A percentile compares a stretch with the other conserved stretches of the same genome.
Conservation (phyloP, 1,140 invertebrate species). For the Amyelois transitella region DNA sequence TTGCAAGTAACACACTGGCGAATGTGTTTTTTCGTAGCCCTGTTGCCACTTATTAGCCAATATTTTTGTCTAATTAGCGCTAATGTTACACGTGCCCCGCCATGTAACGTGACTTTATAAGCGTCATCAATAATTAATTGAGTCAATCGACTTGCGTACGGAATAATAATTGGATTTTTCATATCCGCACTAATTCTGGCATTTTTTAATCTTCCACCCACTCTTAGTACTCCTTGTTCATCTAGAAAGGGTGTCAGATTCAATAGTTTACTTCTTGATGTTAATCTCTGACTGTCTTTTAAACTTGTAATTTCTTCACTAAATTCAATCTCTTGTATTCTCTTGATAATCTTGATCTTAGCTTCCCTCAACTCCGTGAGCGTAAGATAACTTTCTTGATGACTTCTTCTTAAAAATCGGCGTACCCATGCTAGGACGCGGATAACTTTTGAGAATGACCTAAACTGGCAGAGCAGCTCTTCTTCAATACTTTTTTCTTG, state of each 20-base stretch:
- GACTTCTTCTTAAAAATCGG: not conserved
- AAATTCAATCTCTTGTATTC: slow-evolving; percentile 18
- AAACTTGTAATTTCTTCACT: slow-evolving; percentile 15
- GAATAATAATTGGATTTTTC: slow-evolving; percentile 14
- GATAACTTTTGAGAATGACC: not conserved
- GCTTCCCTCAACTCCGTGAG: not conserved
- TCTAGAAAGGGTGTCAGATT: slow-evolving; percentile 51
- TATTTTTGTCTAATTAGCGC: slow-evolving; percentile 2
- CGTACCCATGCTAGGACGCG: slow-evolving; percentile 5
- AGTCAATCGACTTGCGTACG: slow-evolving; percentile 5
- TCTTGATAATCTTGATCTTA: slow-evolving; percentile 13
- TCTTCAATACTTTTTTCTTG: not conserved
- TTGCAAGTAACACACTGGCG: not conserved
- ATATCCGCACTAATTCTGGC: slow-evolving; percentile 3
- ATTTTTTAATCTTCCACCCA: slow-evolving; percentile 47
- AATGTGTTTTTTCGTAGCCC: slow-evolving; percentile 1
- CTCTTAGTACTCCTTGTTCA: slow-evolving; percentile 35
- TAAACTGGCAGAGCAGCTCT: not conserved
- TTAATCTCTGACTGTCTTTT: slow-evolving; percentile 7
- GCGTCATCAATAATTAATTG: slow-evolving; percentile 13
- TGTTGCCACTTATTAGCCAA: slow-evolving; percentile 2
- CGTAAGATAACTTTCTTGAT: not conserved
- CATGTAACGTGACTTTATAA: slow-evolving; percentile 13
- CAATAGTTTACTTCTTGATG: slow-evolving; percentile 16
- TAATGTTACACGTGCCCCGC: slow-evolving; percentile 10